Evolutionary conservation across 53 echinoderm and acorn worm species (phyloP).

Genomic region (Crossaster papposus): DNA sequence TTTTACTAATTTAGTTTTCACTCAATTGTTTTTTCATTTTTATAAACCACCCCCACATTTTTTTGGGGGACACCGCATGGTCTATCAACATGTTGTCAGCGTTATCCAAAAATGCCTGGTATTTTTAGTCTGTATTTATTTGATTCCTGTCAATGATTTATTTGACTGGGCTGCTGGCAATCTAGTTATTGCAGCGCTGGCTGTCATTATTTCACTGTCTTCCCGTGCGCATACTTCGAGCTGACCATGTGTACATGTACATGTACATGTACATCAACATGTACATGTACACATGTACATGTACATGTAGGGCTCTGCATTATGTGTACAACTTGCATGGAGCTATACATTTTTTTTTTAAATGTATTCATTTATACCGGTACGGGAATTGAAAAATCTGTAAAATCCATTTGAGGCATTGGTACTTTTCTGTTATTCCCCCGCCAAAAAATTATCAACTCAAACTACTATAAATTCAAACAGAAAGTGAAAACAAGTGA

Average conservation of each 20-base stretch:
- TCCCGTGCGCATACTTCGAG: too few relatives aligned
- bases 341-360: too few relatives aligned
- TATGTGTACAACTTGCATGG: too few relatives aligned
- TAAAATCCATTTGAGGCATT: too few relatives aligned
- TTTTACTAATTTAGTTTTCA: neutral
- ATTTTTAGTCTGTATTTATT: constrained; percentile 16
- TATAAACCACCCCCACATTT: neutral
- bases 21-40: neutral
- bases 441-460: too few relatives aligned
- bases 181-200: neutral
- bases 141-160: neutral
- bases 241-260: too few relatives aligned
- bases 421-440: too few relatives aligned
- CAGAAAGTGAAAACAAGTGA: too few relatives aligned
- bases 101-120: neutral
- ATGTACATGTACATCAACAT: neutral
- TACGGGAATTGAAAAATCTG: too few relatives aligned
- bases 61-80: neutral
- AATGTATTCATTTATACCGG: too few relatives aligned
- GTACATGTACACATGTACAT: neutral
- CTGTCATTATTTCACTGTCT: neutral
- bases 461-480: too few relatives aligned
- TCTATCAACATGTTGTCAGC: neutral
- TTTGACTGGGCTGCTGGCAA: neutral
- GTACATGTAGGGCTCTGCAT: neutral